phyloP scores from a whole-genome alignment of 2,113 vertebrate genomes.

The Crotalus horridus region DNA sequence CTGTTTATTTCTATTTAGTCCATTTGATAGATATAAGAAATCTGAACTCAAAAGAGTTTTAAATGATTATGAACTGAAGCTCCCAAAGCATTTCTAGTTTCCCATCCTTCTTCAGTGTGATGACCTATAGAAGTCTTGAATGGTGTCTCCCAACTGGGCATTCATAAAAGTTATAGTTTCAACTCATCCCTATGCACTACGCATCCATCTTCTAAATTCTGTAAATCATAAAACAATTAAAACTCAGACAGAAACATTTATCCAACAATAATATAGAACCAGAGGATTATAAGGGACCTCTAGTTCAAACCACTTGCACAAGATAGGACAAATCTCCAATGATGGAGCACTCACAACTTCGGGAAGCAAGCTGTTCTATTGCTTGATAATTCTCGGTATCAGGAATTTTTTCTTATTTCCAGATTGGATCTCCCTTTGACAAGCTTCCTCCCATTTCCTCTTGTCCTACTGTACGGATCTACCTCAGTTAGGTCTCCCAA shows the following conservation, averaged over 20 bases:
- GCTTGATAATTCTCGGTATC: no score
- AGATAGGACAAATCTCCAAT: no score
- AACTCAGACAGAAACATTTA: not conserved
- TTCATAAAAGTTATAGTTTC: not conserved
- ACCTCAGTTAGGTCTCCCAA: no score
- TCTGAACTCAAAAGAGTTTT: not conserved
- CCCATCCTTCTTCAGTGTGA: not conserved
- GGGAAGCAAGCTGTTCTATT: no score
- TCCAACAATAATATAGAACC: not conserved
- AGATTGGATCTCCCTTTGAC: no score
- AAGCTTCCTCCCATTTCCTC: no score
- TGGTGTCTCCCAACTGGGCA: not conserved
- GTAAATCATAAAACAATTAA: not conserved
- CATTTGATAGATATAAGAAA: not conserved
- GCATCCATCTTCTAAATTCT: not conserved
- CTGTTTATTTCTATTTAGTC: not conserved
- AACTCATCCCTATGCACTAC: not conserved
- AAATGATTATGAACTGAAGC: not conserved
- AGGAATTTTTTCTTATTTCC: no score
- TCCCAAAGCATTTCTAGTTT: not conserved
- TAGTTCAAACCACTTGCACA: no score
- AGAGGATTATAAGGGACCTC: no score
- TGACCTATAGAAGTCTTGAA: not conserved
- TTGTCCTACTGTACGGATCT: no score
- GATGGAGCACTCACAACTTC: no score